phyloP scores from a whole-genome alignment of 2,113 vertebrate species.

The Poeciliopsis retropinna region DNA sequence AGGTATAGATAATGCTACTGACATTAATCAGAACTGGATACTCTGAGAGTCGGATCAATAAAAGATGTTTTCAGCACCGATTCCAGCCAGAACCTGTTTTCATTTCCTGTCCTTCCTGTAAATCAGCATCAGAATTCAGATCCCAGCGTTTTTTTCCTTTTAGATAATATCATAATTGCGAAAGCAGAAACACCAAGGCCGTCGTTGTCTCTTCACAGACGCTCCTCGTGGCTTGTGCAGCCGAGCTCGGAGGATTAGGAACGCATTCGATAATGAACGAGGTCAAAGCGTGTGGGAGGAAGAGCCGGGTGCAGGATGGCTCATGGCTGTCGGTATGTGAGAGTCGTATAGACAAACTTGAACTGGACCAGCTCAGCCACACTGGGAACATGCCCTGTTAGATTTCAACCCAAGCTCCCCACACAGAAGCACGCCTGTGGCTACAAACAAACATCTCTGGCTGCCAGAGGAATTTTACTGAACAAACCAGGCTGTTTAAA shows the following conservation, averaged over 20 bases:
- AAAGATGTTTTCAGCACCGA: background rate
- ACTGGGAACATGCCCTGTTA: background rate
- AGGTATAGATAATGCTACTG: background rate
- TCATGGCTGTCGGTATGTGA: conserved; percentile 23
- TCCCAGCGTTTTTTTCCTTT: background rate
- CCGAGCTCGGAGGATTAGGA: conserved; percentile 6
- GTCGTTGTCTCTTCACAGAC: background rate
- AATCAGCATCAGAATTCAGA: background rate
- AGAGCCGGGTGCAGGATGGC: conserved; percentile 14
- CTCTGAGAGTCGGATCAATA: background rate
- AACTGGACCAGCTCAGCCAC: background rate
- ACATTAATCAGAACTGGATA: too few species aligned
- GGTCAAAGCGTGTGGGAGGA: conserved; percentile 40
- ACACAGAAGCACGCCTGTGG: background rate
- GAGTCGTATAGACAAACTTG: conserved; percentile 33
- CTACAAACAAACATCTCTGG: background rate
- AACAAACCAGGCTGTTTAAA: background rate
- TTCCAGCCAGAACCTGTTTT: background rate
- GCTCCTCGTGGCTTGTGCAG: conserved; percentile 1
- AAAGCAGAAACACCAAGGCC: background rate
- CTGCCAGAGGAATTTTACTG: background rate
- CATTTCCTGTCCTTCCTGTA: too few species aligned
- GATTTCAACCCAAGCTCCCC: background rate
- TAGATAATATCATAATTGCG: background rate
- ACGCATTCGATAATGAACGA: conserved; percentile 40